Evolutionary conservation across 2,797 vertebrate species (phyloP), one percentile per base, ranked within the genome.

Genomic region (Peromyscus nudipes): DNA sequence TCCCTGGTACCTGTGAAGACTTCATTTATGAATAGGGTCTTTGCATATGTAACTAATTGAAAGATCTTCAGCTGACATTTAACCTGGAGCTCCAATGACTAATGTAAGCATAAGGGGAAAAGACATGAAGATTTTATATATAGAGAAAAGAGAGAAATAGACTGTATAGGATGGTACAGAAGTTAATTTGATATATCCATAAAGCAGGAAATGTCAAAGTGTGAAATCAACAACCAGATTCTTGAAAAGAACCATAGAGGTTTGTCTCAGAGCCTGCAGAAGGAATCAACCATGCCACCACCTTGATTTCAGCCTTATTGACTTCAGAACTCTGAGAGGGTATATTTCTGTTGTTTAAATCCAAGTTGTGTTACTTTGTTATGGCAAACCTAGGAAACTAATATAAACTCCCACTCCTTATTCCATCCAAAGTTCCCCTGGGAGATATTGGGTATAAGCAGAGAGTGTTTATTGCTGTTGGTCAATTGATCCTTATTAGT

Each of bases 291-390:
- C 5, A 31, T 91, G 37, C 27, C n/a, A 91, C 73, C 13, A 69
- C 31, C 6, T 82, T 92, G 57, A 52, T 96, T 87, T 82, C 55
- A 83, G 81, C 89, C 23, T 73, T 86, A 21, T 93, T 73, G 19
- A 57, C n/a, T 91, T 40, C 55, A 93, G 65, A 89, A 91, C 31
- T 77, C 1, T 67, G 43, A 81, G 1, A 95, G 6, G 31, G 76
- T 60, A 94, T n/a, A 91, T 69, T 93, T 87, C 34, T 95, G 13
- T 82, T 89, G 89, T 83, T 97, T 95, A 80, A 79, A 89, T 64
- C 83, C 5, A 73, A 75, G 34, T 76, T 91, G 29, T 93, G 46
- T 60, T 88, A 81, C 60, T 94, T 87, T 94, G 8, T 95, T 90
- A 77, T 79, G 62, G 13, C 31, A 80, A 29, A 23, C 49, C 69